phyloP scores from a whole-genome alignment of 1,140 invertebrate species.

The Scaptomyza pallida region DNA sequence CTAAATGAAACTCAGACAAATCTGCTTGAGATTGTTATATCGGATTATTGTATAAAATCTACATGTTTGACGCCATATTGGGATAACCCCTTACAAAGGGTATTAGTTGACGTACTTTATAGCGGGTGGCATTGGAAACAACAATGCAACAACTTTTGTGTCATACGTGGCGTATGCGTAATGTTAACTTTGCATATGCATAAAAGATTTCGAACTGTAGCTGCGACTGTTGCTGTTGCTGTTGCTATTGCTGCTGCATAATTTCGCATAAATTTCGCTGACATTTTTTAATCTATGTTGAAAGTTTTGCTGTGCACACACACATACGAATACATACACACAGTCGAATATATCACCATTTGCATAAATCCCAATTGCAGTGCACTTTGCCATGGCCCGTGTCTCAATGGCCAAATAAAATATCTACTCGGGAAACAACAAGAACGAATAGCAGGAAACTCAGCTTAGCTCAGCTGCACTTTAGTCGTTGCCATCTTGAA shows the following conservation, averaged over 20 bases:
- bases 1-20: background rate
- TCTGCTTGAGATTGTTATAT: background rate
- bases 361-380: slow-evolving; percentile 81
- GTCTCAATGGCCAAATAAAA: slow-evolving; percentile 82
- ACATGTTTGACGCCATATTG: too few species aligned
- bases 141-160: slow-evolving; percentile 41
- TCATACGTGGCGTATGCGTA: slow-evolving; percentile 63
- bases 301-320: slow-evolving; percentile 60
- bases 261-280: slow-evolving; percentile 75
- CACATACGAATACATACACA: slow-evolving; percentile 2
- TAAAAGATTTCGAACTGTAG: slow-evolving; percentile 54
- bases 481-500: slow-evolving; percentile 60
- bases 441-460: slow-evolving; percentile 18
- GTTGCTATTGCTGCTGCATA: slow-evolving; percentile 59
- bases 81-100: background rate
- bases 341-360: slow-evolving; percentile 66
- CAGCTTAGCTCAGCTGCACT: slow-evolving; percentile 71
- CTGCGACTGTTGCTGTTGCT: slow-evolving; percentile 27
- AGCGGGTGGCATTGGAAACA: slow-evolving; percentile 66
- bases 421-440: slow-evolving; percentile 48
- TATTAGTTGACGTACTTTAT: slow-evolving; percentile 14
- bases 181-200: slow-evolving; percentile 75
- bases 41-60: too few species aligned
- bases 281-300: slow-evolving; percentile 79
- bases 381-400: slow-evolving; percentile 68